phyloP scores from a whole-genome alignment of 2,888 invertebrate species.

The Drosophila paranaensis region DNA sequence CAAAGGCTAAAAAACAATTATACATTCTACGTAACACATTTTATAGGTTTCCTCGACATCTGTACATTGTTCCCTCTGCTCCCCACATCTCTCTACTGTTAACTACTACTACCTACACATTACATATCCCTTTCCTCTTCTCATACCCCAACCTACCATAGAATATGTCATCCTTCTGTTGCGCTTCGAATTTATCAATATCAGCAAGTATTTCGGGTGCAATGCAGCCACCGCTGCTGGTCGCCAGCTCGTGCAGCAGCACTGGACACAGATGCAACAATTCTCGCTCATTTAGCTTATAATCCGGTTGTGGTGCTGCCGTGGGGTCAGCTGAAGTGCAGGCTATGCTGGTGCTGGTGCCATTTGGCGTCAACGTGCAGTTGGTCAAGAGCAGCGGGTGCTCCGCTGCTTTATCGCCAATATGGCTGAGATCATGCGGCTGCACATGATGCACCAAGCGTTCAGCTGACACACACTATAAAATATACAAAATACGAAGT shows the following conservation, averaged over 20 bases:
- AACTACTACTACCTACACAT: neutral
- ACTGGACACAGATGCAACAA: constrained; percentile 88
- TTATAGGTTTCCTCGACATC: neutral
- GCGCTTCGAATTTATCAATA: constrained; percentile 63
- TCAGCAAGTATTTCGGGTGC: constrained; percentile 81
- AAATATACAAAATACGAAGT: neutral
- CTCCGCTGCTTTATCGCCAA: constrained; percentile 32
- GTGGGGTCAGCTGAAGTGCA: constrained; percentile 41
- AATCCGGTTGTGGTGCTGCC: constrained; percentile 39
- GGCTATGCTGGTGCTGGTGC: constrained; percentile 37
- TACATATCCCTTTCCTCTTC: neutral
- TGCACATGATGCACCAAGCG: constrained; percentile 75
- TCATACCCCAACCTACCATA: constrained; percentile 26
- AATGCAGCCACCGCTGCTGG: constrained; percentile 87
- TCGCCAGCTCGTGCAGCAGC: constrained; percentile 88
- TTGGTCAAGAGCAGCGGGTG: constrained; percentile 43
- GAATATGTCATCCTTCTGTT: constrained; percentile 36
- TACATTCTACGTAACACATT: neutral
- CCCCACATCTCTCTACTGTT: neutral
- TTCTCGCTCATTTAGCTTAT: constrained; percentile 70
- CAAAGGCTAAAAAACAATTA: neutral
- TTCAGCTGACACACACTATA: constrained; percentile 72
- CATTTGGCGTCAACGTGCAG: constrained; percentile 51
- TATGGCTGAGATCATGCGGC: constrained; percentile 63
- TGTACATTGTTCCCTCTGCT: neutral